Evolutionary conservation across 1,140 invertebrate species (phyloP), one percentile per base, ranked within the genome.

Genomic region (Bombus confusus): DNA sequence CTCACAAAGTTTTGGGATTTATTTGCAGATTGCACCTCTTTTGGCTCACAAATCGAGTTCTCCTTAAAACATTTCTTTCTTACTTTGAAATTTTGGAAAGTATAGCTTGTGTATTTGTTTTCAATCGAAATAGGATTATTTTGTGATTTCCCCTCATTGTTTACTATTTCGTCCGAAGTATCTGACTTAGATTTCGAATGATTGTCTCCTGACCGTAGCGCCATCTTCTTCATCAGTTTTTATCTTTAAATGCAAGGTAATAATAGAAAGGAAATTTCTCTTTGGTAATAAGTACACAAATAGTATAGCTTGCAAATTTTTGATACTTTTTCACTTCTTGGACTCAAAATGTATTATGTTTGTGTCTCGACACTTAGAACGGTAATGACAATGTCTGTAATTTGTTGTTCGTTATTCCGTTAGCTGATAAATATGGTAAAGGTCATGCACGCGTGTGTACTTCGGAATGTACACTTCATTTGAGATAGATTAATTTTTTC

Each of bases 1-100:
- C 64, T 86, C 2, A 91, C 85, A 18, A 91, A 85, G 64, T 77
- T 91, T 18, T 69, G 79, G 0, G 89, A 90, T 22, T 72, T 84
- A 12, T 69, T 34, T 0, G 25, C 2, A 2, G 15, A 52, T 12
- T 31, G 43, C 25, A 39, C 9, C 28, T 72, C 57, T 4, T 37
- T 28, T 6, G 25, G 1, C 0, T 66, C 41, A 15, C 12, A 52
- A 52, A 22, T 22, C 25, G 13, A 15, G 15, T 43, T 12, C 8
- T 83, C 25, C 10, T 8, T 9, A 25, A 73, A 72, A 15, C n/a
- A 13, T 47, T 13, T 25, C 9, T 34, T 71, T 8, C 57, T 39
- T 34, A 71, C 18, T 34, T 34, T 22, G 0, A 77, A 31, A 13
- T 77, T 47, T 13, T 69, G 22, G 1, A 69, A 28, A 9, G 64